Evolutionary conservation across 1,140 invertebrate species (phyloP).

Genomic region (Psix sp.): DNA sequence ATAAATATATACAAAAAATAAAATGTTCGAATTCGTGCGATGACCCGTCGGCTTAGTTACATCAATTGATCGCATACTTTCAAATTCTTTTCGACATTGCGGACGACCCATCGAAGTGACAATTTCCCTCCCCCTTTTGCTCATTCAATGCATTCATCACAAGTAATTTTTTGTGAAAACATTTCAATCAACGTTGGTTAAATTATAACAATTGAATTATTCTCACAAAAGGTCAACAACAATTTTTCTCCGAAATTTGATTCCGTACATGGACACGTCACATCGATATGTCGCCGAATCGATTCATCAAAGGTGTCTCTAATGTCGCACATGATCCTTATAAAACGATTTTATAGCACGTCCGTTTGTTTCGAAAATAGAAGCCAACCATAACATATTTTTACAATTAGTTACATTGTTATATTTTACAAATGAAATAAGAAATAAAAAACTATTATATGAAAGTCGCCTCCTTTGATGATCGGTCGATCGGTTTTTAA

Average conservation of each 20-base stretch:
- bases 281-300: too few relatives aligned
- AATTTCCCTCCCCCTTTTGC: too few relatives aligned
- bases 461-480: too few relatives aligned
- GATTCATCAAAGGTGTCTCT: slow-evolving; percentile 21
- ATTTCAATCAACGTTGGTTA: too few relatives aligned
- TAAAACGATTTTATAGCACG: slow-evolving; percentile 40
- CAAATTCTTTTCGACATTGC: slow-evolving; percentile 27
- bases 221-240: too few relatives aligned
- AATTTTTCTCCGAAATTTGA: too few relatives aligned
- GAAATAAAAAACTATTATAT: slow-evolving; percentile 13
- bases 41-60: slow-evolving; percentile 22
- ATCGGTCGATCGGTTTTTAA: not conserved
- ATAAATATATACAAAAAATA: slow-evolving; percentile 50
- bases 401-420: slow-evolving; percentile 33
- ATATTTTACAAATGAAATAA: slow-evolving; percentile 28
- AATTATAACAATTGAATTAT: too few relatives aligned
- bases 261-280: too few relatives aligned
- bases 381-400: slow-evolving; percentile 39
- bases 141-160: not conserved
- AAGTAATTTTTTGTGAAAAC: not conserved
- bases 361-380: slow-evolving; percentile 32
- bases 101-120: not conserved
- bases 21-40: slow-evolving; percentile 39
- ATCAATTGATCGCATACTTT: slow-evolving; percentile 51
- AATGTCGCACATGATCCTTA: slow-evolving; percentile 51